Conservation (phyloP, 2,113 vertebrate genomes). For the Tiliqua scincoides region DNA sequence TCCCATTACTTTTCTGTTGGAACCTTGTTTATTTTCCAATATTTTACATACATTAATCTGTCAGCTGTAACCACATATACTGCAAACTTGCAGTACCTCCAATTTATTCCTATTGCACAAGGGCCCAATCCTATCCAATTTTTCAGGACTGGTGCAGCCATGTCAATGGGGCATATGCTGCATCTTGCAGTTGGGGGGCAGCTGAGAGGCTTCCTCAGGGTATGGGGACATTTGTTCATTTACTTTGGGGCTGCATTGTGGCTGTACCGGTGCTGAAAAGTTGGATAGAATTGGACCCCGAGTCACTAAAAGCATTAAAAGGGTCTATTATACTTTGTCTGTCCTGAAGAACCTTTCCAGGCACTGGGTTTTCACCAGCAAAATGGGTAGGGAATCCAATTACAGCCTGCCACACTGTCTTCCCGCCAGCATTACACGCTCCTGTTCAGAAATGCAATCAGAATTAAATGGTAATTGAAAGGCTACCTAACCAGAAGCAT, state of each 20-base stretch:
- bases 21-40: neutral
- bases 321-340: neutral
- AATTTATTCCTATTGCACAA: no score
- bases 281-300: no score
- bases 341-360: neutral
- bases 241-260: no score
- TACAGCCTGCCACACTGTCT: fast-evolving
- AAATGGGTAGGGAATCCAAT: neutral
- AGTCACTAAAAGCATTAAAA: neutral
- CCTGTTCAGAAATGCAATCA: neutral
- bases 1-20: neutral
- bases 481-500: neutral
- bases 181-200: no score
- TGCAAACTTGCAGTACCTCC: neutral
- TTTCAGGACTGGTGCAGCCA: no score
- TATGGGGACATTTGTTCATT: no score
- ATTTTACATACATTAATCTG: neutral
- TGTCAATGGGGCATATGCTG: no score
- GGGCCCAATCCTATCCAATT: no score
- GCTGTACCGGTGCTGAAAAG: no score
- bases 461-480: neutral
- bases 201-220: no score
- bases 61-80: neutral
- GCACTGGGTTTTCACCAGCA: neutral
- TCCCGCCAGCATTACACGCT: neutral